phyloP scores from a whole-genome alignment of 2,797 vertebrate species.

The Acanthopagrus latus region DNA sequence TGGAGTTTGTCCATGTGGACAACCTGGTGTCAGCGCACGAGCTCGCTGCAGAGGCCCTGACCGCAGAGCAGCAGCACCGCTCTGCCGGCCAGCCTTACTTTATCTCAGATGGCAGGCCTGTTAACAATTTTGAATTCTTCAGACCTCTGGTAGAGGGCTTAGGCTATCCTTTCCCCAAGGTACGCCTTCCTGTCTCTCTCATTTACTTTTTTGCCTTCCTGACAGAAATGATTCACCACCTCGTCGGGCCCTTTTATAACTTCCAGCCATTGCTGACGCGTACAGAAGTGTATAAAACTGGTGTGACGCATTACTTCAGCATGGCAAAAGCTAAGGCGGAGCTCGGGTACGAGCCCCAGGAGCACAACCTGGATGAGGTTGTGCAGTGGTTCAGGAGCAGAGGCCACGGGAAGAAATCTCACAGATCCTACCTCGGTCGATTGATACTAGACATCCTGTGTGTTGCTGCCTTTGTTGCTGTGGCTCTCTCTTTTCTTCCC shows the following conservation, averaged over 20 bases:
- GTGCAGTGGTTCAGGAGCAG: slow-evolving; percentile 91
- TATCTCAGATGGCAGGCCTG: slow-evolving; percentile 92
- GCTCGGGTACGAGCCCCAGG: slow-evolving; percentile 88
- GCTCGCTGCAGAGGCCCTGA: slow-evolving; percentile 89
- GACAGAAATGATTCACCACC: slow-evolving; percentile 88
- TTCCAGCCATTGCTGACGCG: slow-evolving; percentile 96
- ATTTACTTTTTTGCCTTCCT: slow-evolving; percentile 93
- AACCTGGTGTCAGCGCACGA: slow-evolving; percentile 93
- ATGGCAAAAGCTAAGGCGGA: slow-evolving; percentile 91
- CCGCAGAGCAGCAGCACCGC: slow-evolving; percentile 75
- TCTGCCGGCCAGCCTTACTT: slow-evolving; percentile 96
- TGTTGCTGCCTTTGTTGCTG: slow-evolving; percentile 76
- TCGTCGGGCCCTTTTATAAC: slow-evolving; percentile 88
- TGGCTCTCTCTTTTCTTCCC: slow-evolving; percentile 86
- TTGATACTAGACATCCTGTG: slow-evolving; percentile 80
- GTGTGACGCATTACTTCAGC: slow-evolving; percentile 95
- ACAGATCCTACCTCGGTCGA: slow-evolving; percentile 31
- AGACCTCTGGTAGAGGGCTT: slow-evolving; percentile 93
- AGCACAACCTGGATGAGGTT: slow-evolving; percentile 88
- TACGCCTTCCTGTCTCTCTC: slow-evolving; percentile 88
- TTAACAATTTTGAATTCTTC: slow-evolving; percentile 98
- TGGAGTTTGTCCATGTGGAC: slow-evolving; percentile 96
- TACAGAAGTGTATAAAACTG: slow-evolving; percentile 96
- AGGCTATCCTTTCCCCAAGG: slow-evolving; percentile 91
- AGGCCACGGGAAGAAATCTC: slow-evolving; percentile 84